Evolutionary conservation across 2,888 invertebrate species (phyloP), one percentile per base, ranked within the genome.

Genomic region (Eumacrocentrus americanus): DNA sequence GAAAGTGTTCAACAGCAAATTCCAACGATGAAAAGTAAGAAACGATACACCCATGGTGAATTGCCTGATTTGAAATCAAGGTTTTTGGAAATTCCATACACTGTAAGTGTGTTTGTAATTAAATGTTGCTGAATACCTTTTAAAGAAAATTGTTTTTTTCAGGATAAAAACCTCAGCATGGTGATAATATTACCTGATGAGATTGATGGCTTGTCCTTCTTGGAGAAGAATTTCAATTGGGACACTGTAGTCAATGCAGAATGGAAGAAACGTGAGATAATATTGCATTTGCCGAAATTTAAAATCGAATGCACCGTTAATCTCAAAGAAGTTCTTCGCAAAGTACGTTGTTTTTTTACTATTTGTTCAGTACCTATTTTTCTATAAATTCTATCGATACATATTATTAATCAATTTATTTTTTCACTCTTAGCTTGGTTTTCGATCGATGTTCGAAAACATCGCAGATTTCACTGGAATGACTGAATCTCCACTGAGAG

Each of bases 21-120:
- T 4, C 84, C 89, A 12, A 91, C 89, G 86, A 92, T 93, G 92
- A 84, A 83, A 68, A 82, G 82, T 55, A 86, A 86, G 66, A 83
- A 81, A 35, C 81, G 82, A 18, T 84, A 83, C 60, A 74, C 72
- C 34, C 85, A 84, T 68, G 85, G 81, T 7, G 77, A 84, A 11
- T 68, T 84, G 58, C 72, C 81, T 3, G 81, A 82, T 65, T 81
- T 84, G 66, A 84, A 88, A 58, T 86, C 88, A 0, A 83, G 83
- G 66, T 84, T 91, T 7, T 78, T 95, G 44, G 88, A 91, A 78
- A 73, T 95, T 76, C 87, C 88, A 0, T 95, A 94, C 72, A 79
- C 83, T 60, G 84, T 83, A 72, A 37, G 58, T 38, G 6, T 9
- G 14, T 7, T 22, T 44, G 2, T 18, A 3, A 11, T 16, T 16